Conservation (phyloP, 2,888 invertebrate genomes). For the Stegophylla sp. region DNA sequence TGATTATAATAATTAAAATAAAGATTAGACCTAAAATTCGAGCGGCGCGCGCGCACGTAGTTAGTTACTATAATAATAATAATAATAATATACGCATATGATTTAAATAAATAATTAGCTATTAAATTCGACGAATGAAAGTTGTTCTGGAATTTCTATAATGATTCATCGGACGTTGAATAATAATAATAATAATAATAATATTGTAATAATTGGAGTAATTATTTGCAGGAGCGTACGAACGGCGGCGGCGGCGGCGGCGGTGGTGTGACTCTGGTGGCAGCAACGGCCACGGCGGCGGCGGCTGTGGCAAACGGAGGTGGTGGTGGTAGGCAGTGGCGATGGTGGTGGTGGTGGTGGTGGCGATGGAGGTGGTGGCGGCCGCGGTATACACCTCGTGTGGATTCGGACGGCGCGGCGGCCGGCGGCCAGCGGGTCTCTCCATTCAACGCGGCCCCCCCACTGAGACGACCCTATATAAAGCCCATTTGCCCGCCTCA, state of each 20-base stretch:
- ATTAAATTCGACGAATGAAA: slow-evolving; percentile 26
- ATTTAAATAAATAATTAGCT: not conserved
- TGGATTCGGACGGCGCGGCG: slow-evolving; percentile 34
- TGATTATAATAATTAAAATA: not conserved
- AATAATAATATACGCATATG: not conserved
- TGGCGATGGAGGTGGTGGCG: not conserved
- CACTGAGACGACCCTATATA: slow-evolving; percentile 40
- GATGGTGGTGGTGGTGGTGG: not conserved
- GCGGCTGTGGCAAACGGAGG: not conserved
- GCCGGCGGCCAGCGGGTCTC: slow-evolving; percentile 37
- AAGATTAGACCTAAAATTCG: slow-evolving; percentile 25
- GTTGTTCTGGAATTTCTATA: slow-evolving; percentile 45
- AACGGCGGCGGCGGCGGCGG: not conserved
- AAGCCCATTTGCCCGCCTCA: slow-evolving; percentile 52
- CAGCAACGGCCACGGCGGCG: not conserved
- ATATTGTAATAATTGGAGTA: slow-evolving; percentile 10
- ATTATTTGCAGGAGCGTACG: not conserved
- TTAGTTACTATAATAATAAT: not conserved
- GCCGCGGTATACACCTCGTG: slow-evolving; percentile 10
- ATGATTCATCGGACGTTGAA: slow-evolving; percentile 37
- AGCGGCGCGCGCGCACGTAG: not conserved
- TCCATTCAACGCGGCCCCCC: slow-evolving; percentile 45
- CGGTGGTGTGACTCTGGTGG: not conserved
- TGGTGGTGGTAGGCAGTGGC: not conserved
- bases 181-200: not conserved